These are phyloP conservation scores for Falcunculus frontatus DNA, from an alignment of 2,113 vertebrate species.

Conservation along the genomic window DNA sequence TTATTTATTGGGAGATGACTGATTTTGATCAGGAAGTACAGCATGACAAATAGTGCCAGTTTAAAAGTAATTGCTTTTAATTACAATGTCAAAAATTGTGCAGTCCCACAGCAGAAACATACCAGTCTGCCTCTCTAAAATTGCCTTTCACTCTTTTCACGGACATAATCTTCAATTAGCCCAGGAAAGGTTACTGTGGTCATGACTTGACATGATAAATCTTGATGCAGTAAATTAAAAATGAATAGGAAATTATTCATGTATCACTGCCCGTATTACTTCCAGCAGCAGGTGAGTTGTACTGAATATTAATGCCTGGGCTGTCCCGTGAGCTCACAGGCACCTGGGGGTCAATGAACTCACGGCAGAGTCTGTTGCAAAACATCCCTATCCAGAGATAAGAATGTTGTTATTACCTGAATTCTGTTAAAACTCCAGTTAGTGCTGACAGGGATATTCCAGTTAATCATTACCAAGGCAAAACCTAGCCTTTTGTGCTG, in stretches of 20 bases:
- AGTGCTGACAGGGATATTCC: not conserved
- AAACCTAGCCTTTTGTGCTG: not conserved
- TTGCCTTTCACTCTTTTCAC: not conserved
- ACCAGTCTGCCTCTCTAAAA: not conserved
- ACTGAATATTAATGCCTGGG: not conserved
- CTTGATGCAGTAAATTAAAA: not conserved
- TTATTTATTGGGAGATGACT: not conserved
- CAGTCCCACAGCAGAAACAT: not conserved
- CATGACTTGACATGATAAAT: not conserved
- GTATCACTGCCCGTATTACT: not conserved
- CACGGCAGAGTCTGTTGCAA: not conserved
- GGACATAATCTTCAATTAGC: not conserved
- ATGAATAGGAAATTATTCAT: not conserved
- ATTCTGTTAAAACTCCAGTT: not conserved
- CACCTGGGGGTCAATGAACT: not conserved
- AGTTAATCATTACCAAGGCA: not conserved
- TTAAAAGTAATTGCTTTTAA: not conserved
- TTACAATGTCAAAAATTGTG: not conserved
- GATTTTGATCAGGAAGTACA: not conserved
- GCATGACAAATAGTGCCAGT: not conserved
- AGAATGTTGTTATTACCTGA: not conserved
- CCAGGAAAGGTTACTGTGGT: not conserved
- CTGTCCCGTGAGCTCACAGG: not conserved
- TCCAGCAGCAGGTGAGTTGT: not conserved
- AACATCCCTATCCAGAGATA: not conserved